Conservation (phyloP, 2,797 vertebrate genomes). For the Sciurus carolinensis region DNA sequence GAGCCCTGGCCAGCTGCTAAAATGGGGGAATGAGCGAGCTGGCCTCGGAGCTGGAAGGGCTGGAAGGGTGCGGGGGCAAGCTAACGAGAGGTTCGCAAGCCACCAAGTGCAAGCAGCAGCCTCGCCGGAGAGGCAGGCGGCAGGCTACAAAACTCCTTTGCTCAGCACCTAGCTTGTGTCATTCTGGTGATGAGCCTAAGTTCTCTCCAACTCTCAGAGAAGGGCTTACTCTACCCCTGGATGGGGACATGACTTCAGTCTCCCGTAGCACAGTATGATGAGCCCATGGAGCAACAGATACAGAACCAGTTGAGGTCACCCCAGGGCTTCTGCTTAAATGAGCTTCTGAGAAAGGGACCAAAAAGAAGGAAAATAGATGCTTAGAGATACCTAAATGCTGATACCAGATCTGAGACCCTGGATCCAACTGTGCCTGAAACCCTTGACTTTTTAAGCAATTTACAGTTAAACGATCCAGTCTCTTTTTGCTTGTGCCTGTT, state of each 20-base stretch:
- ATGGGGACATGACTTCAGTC: not conserved
- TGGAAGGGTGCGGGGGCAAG: not conserved
- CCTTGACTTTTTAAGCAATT: not conserved
- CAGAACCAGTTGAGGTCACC: not conserved
- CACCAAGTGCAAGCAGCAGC: not conserved
- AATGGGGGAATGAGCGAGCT: not conserved
- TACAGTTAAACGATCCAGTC: not conserved
- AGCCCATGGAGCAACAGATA: no score
- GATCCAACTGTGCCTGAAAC: conserved; percentile 9
- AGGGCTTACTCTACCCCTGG: not conserved
- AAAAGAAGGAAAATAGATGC: not conserved
- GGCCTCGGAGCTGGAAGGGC: not conserved
- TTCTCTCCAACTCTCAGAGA: not conserved
- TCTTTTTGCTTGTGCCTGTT: not conserved
- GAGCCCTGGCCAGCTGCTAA: not conserved
- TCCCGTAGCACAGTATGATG: not conserved
- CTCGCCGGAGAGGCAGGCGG: accelerated
- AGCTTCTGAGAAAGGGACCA: not conserved
- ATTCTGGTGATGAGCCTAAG: accelerated
- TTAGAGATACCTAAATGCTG: not conserved
- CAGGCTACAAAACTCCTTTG: not conserved
- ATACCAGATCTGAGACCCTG: not conserved
- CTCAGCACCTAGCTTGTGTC: no score
- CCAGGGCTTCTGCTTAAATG: not conserved
- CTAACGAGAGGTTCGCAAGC: conserved; percentile 35